A percentile compares a stretch with the other conserved stretches of the same genome.
Evolutionary conservation across 2,113 vertebrate species (phyloP).

Genomic region (Leptobrachium ailaonicum): DNA sequence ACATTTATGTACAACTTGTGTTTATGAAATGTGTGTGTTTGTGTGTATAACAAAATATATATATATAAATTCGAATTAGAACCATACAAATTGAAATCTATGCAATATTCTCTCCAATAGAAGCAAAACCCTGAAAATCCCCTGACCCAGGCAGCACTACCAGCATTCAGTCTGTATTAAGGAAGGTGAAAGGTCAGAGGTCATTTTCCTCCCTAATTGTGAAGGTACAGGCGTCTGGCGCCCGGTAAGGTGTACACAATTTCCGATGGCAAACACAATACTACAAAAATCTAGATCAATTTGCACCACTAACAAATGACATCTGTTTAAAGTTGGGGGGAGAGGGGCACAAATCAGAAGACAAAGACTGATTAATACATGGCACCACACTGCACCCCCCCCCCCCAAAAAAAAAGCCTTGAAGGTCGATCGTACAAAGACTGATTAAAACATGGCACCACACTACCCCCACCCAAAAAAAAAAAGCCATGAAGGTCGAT

Average conservation of each 20-base stretch:
- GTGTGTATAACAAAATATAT: too few relatives aligned
- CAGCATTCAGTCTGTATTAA: slow-evolving; percentile 21
- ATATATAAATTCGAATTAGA: too few relatives aligned
- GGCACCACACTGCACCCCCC: not conserved
- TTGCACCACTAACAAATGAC: not conserved
- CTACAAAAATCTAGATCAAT: slow-evolving; percentile 67
- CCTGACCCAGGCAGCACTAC: not conserved
- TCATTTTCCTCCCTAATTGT: slow-evolving; percentile 62
- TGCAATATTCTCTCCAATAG: too few relatives aligned
- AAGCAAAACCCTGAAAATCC: slow-evolving; percentile 1
- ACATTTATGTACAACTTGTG: too few relatives aligned
- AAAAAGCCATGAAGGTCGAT: too few relatives aligned
- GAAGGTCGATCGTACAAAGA: too few relatives aligned
- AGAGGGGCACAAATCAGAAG: slow-evolving; percentile 27
- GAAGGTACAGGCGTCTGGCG: slow-evolving; percentile 72
- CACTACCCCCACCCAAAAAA: too few relatives aligned
- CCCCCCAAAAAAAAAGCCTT: too few relatives aligned
- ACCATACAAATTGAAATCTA: too few relatives aligned
- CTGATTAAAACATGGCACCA: too few relatives aligned
- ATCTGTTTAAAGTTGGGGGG: slow-evolving; percentile 55
- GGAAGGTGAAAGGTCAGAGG: slow-evolving; percentile 45
- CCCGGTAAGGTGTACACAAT: slow-evolving; percentile 73
- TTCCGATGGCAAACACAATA: slow-evolving; percentile 69
- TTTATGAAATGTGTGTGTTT: too few relatives aligned
- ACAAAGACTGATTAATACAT: not conserved